Conservation (phyloP, 2,113 vertebrate genomes). For the Ammospiza caudacuta region DNA sequence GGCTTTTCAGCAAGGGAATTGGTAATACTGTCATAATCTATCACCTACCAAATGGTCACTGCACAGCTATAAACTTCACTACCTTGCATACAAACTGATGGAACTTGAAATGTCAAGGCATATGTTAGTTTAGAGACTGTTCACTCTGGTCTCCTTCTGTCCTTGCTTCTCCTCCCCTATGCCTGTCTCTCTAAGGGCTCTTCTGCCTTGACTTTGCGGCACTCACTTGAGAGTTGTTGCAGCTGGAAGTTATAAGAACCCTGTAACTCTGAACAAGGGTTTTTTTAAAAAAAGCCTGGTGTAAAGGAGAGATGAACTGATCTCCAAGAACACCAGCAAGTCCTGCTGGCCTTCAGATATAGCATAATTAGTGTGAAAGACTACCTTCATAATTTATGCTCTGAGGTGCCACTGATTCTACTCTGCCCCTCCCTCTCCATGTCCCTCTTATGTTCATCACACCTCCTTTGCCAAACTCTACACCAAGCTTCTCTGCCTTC, state of each 20-base stretch:
- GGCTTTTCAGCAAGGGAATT: not conserved
- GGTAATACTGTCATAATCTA: not conserved
- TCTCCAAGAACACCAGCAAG: not conserved
- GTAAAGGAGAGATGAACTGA: not conserved
- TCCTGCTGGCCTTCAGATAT: not conserved
- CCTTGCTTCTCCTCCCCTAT: not conserved
- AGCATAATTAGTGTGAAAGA: not conserved
- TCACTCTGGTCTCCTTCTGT: not conserved
- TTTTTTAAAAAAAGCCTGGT: not conserved
- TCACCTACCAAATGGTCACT: not conserved
- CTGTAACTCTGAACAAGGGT: not conserved
- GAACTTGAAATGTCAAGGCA: not conserved
- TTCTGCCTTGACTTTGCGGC: not conserved
- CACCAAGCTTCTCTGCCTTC: not conserved
- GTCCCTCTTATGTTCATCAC: not conserved
- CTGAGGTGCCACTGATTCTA: not conserved
- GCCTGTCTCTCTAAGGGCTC: not conserved
- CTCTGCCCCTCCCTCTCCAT: not conserved
- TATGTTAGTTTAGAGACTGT: not conserved
- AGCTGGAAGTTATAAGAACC: not conserved
- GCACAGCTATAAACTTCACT: not conserved
- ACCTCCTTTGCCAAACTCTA: not conserved
- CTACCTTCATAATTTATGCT: not conserved
- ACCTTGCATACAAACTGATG: not conserved
- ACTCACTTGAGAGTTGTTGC: not conserved